Evolutionary conservation across 1,140 invertebrate species (phyloP).

Genomic region (Nomia melanderi): DNA sequence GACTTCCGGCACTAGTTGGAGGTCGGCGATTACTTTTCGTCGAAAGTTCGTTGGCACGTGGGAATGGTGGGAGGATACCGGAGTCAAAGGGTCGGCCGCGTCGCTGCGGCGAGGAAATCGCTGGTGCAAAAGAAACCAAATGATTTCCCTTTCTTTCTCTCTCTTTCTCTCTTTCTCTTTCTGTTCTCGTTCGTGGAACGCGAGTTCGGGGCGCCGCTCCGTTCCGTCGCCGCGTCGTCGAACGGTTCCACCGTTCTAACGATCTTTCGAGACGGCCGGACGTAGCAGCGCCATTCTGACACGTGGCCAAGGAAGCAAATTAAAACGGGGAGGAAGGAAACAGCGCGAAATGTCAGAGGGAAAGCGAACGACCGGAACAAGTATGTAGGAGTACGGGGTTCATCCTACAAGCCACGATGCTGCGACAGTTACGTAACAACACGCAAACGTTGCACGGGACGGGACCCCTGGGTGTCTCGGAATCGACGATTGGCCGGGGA

Average conservation of each 20-base stretch:
- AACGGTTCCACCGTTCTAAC: not conserved
- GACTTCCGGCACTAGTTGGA: slow-evolving; percentile 74
- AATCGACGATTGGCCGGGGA: too few relatives aligned
- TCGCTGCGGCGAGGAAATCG: slow-evolving; percentile 25
- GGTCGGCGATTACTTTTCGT: slow-evolving; percentile 74
- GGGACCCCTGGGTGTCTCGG: not conserved
- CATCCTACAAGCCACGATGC: slow-evolving; percentile 23
- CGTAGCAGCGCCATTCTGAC: not conserved
- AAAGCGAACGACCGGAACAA: not conserved
- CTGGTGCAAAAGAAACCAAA: not conserved
- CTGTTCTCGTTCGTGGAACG: too few relatives aligned
- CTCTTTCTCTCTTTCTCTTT: too few relatives aligned
- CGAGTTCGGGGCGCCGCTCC: too few relatives aligned
- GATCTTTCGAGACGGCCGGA: not conserved
- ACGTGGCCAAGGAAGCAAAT: not conserved
- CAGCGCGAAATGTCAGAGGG: not conserved
- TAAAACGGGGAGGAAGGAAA: not conserved
- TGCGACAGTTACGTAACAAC: slow-evolving; percentile 51
- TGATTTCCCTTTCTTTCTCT: too few relatives aligned
- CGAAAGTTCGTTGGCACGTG: slow-evolving; percentile 73
- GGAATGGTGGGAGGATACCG: slow-evolving; percentile 41
- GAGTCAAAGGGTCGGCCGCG: slow-evolving; percentile 44
- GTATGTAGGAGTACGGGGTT: not conserved
- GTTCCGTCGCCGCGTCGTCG: not conserved
- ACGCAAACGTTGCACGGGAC: slow-evolving; percentile 30